Percentiles rank a stretch among this genome's conserved stretches.
phyloP scores from a whole-genome alignment of 2,888 invertebrate genomes.

The Apodemia zela region DNA sequence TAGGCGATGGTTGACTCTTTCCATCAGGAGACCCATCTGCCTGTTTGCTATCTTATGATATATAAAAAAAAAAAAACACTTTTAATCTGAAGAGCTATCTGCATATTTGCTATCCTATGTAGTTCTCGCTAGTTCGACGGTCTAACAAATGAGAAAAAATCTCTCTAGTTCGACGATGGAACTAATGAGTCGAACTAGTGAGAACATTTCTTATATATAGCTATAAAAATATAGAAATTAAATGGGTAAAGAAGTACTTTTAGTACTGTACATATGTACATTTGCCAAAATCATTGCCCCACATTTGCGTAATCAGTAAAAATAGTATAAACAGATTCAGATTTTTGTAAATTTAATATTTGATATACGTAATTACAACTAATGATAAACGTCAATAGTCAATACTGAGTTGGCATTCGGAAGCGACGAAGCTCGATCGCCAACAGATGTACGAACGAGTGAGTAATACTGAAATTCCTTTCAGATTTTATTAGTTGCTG shows the following conservation, averaged over 20 bases:
- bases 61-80: too few species aligned
- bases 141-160: too few species aligned
- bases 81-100: too few species aligned
- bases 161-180: too few species aligned
- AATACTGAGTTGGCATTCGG: slow-evolving; percentile 20
- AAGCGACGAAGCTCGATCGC: slow-evolving; percentile 27
- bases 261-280: neutral
- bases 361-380: slow-evolving; percentile 17
- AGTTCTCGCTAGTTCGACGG: too few species aligned
- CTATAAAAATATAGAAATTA: neutral
- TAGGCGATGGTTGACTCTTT: too few species aligned
- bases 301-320: slow-evolving; percentile 9
- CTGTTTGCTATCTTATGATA: too few species aligned
- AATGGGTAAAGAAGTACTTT: too few species aligned
- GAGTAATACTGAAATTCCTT: slow-evolving; percentile 58
- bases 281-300: neutral
- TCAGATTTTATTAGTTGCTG: slow-evolving; percentile 68
- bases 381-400: slow-evolving; percentile 19
- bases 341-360: slow-evolving; percentile 10
- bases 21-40: too few species aligned
- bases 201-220: too few species aligned
- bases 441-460: slow-evolving; percentile 32
- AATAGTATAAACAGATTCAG: neutral
- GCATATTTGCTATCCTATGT: neutral
- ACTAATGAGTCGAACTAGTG: too few species aligned